Evolutionary conservation across 2,888 invertebrate species (phyloP), one percentile per base, ranked within the genome.

Genomic region (Cheilosia pagana): DNA sequence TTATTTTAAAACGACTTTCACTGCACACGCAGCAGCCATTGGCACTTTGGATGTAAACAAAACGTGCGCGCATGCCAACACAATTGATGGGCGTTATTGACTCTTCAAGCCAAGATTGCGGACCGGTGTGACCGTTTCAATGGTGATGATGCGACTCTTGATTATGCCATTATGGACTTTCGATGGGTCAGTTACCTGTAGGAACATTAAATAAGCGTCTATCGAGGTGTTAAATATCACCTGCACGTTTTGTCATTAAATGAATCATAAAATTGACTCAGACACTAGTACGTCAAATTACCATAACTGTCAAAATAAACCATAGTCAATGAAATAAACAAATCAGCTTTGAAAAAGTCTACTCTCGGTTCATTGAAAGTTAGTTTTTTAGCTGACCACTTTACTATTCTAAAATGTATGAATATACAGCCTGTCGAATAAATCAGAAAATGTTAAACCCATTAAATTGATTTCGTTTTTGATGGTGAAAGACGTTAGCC

Each of bases 1-100:
- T 21, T 60, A 52, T 43, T 43, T 62, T 39, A 59, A 65, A 67
- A 65, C 71, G 23, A 77, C 82, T 82, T 82, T 82, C 82, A 77
- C 81, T 81, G 8, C 41, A 41, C 45, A 55, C 52, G 39, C 76
- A 76, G 62, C 31, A 76, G 62, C 31, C 39, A 23, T n/a, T 8
- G 45, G 19, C 6, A 8, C 16, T 41, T 16, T 28, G 63, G 62
- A 70, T 43, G 25, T 10, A 63, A 53, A 57, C 8, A 43, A 23
- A 70, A 63, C 63, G 50, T 62, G 43, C 39, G 19, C 31, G 31
- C 41, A 60, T 43, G 31, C 59, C 62, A 31, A 81, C 25, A 50
- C 31, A 43, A 39, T 10, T 31, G 52, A 48, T 55, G 65, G 71
- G 53, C 70, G 45, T 67, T 41, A 16, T 28, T 50, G 57, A 16